Base-by-base conservation (phyloP, 2,888 invertebrate species). In the Drosophila subsilvestris region DNA sequence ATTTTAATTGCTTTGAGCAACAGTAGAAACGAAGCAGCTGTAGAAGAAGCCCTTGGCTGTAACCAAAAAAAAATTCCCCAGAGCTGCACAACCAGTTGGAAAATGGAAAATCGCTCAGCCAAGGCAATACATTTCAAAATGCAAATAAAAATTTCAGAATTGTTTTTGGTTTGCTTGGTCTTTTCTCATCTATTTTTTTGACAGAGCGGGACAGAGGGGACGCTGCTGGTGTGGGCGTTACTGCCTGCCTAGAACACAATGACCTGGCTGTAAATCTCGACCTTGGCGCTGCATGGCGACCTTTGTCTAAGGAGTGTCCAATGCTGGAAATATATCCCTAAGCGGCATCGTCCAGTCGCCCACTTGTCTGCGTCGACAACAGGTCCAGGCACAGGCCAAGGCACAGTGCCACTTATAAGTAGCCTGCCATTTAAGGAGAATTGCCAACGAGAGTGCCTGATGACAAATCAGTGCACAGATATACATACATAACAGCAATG, bases 1-100 rank as follows among this genome's bases (percentile, higher is more conserved):
- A 88, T 76, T 74, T 86, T 88, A 83, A 83, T 83, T 88, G 84
- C 80, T 83, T 75, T 77, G 80, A 73, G 72, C 72, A 76, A 55
- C 48, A 54, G 67, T 47, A 59, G 63, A 74, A 77, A 80, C 70
- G 45, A 58, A 70, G 63, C 61, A 60, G 47, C 57, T 29, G 29
- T 27, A 49, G 45, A 48, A 47, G 27, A 27, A 27, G 37, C n/a
- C n/a, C 37, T 37, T 37, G n/a, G 37, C 37, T 7, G n/a, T n/a
- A n/a, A 7, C n/a, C 37, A 37, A 37, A 37, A 37, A 37, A 14
- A 6, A 2, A 81, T 79, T 85, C 88, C 76, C 76, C 54, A 66
- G 37, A 65, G 75, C 66, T 71, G 42, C 66, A 44, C 57, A 63
- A 66, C 65, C 69, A 71, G 67, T 65, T 43, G 55, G 43, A 65